Conservation (phyloP, 92 coral and sea anemone species). For the Isaurus tuberculatus region DNA sequence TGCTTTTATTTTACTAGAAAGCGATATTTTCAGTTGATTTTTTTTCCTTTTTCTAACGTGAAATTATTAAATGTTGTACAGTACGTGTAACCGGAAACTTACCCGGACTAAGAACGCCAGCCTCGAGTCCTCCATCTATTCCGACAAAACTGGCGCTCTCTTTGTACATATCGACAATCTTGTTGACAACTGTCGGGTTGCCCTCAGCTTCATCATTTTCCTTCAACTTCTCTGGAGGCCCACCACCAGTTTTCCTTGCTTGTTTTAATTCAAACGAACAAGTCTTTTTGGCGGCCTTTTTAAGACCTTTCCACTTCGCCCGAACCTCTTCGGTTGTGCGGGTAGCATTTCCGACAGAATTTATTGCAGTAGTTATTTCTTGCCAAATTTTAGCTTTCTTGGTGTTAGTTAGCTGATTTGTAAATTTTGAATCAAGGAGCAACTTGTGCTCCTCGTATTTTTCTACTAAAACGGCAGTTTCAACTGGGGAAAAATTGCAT, state of each 20-base stretch:
- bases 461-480: constrained; percentile 8
- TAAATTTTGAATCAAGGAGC: constrained; percentile 4
- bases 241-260: constrained; percentile 6
- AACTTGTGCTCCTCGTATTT: neutral
- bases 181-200: constrained; percentile 3
- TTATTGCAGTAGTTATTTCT: neutral
- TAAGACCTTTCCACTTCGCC: neutral
- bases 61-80: neutral
- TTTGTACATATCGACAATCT: neutral
- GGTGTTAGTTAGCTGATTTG: neutral
- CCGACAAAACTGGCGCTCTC: constrained; percentile 10
- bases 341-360: neutral
- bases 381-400: constrained; percentile 10
- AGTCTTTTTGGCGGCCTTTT: neutral
- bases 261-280: constrained; percentile 10
- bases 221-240: neutral
- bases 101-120: neutral
- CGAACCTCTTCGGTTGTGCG: neutral
- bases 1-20: neutral
- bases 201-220: constrained; percentile 1
- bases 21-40: no score
- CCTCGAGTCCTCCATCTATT: constrained; percentile 20
- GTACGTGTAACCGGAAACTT: constrained; percentile 22
- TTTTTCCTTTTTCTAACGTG: no score
- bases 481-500: constrained; percentile 2